Conservation (phyloP, 2,113 vertebrate genomes). For the Ophiodon elongatus region DNA sequence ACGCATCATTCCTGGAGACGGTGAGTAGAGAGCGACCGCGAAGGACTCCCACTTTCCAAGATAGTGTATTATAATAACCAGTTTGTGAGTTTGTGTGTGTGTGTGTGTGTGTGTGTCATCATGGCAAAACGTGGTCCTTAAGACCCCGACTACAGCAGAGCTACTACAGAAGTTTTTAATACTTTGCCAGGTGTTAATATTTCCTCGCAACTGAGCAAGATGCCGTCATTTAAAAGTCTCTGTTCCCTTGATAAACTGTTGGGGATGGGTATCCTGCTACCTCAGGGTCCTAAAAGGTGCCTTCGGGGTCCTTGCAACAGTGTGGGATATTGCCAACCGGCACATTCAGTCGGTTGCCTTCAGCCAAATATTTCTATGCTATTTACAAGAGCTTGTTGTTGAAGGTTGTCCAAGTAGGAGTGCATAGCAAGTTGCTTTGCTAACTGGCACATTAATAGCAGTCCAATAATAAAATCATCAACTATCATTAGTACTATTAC, state of each 20-base stretch:
- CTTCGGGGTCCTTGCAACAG: background rate
- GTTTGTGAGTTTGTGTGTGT: background rate
- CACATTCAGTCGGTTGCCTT: background rate
- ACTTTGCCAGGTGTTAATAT: background rate
- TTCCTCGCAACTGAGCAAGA: no score
- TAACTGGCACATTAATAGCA: background rate
- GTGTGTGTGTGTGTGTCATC: background rate
- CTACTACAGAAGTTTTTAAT: background rate
- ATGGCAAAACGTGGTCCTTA: background rate
- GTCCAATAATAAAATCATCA: background rate
- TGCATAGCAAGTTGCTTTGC: background rate
- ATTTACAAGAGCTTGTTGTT: background rate
- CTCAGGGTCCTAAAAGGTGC: background rate
- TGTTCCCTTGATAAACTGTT: background rate
- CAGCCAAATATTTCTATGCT: background rate
- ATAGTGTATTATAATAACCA: background rate
- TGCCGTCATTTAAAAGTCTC: no score
- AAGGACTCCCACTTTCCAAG: background rate
- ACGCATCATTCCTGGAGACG: conserved; percentile 98
- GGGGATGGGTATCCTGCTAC: background rate
- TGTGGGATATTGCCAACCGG: background rate
- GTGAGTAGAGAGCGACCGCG: conserved; percentile 80
- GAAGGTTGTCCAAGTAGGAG: background rate
- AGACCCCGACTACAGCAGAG: background rate
- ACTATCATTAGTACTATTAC: background rate